Evolutionary conservation across 2,113 vertebrate species (phyloP).

Genomic region (Osmerus mordax): DNA sequence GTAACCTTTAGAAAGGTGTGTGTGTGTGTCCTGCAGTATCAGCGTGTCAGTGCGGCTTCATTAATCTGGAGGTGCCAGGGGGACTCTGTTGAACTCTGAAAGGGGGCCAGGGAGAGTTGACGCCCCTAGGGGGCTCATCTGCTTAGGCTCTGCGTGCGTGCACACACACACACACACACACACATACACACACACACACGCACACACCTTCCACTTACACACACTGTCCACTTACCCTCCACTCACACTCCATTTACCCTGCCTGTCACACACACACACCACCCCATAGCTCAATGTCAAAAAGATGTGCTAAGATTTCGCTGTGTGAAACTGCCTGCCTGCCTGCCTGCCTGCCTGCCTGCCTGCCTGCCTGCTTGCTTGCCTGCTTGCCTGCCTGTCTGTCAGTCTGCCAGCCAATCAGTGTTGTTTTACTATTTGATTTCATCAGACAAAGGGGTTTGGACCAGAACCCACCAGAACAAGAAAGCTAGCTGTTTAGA

Average conservation of each 20-base stretch:
- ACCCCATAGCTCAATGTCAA: too few species aligned
- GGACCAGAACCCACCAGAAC: not conserved
- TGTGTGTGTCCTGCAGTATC: conserved; percentile 51
- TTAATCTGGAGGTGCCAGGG: conserved; percentile 62
- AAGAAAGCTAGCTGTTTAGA: not conserved
- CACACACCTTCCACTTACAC: too few species aligned
- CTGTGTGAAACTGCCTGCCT: too few species aligned
- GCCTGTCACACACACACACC: not conserved
- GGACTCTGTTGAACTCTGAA: conserved; percentile 64
- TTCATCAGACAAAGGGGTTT: not conserved
- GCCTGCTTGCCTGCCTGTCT: too few species aligned
- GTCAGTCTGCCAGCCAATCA: not conserved
- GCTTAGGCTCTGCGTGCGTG: conserved; percentile 52
- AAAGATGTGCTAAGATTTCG: too few species aligned
- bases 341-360: too few species aligned
- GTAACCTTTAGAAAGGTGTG: not conserved
- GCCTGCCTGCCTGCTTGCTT: too few species aligned
- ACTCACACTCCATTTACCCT: too few species aligned
- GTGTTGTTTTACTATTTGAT: not conserved
- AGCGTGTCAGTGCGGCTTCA: conserved; percentile 61
- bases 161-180: conserved; percentile 23
- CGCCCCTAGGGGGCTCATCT: conserved; percentile 47
- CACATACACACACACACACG: conserved; percentile 23
- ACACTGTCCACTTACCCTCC: too few species aligned
- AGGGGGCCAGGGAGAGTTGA: conserved; percentile 55